Evolutionary conservation across 2,797 vertebrate species (phyloP), one percentile per base, ranked within the genome.

Genomic region (Phalanger gymnotis): DNA sequence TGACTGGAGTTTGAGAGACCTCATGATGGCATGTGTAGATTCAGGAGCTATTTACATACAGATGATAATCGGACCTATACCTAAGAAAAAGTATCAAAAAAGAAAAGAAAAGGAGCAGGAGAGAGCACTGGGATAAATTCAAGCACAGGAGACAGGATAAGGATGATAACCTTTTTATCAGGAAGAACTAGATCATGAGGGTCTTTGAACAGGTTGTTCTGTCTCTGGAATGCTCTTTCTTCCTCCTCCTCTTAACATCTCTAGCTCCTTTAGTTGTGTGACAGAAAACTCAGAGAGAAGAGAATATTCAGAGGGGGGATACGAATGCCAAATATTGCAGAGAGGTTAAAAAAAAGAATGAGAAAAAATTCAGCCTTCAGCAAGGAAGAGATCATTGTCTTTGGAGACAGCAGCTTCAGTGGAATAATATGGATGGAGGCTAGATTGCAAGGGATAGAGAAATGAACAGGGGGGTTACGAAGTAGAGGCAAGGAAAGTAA

Each of bases 381-480:
- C 52, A 95, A 92, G 47, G 55, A 28, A 52, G 92, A 94, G 34
- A n/a, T 94, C 61, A 61, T 25, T 96, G 52, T 94, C 9, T 47
- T 93, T 56, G 91, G 61, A 47, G 93, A 91, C 51, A 92, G 53
- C 52, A 54, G 54, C 92, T 95, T 95, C 22, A 55, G 16, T 87
- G 94, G 96, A 97, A 73, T 91, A 91, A 92, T 87, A 28, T 56
- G 94, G 40, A 94, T 81, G 57, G 81, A 93, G 54, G 14, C 30
- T 27, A 56, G 51, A 91, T 1, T 95, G 16, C 81, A 54, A 55
- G 90, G 40, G 92, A 66, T 66, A 34, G 25, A n/a, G 13, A 66
- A 66, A 66, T 66, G 31, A n/a, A 66, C 4, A 66, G 31, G 27
- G 27, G 56, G 40, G 54, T 92, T 12, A 93, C 54, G 53, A 95